Conservation (phyloP, 2,113 vertebrate genomes). For the Psittacula cyanocephala region DNA sequence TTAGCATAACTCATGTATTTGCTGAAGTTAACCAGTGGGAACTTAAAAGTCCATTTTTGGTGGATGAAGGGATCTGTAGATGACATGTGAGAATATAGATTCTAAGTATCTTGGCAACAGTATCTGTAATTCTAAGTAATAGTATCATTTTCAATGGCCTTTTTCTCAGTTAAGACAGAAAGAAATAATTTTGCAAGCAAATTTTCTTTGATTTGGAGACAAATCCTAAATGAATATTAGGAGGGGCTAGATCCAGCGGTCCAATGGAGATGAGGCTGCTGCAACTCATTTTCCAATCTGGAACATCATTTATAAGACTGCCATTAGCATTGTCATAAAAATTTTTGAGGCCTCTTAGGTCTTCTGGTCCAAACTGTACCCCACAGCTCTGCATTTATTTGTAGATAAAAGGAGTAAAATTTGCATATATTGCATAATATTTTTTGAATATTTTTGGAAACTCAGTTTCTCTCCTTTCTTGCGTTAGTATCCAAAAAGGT, state of each 20-base stretch:
- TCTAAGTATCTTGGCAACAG: neutral
- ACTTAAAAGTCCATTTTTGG: neutral
- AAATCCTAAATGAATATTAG: neutral
- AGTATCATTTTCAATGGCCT: neutral
- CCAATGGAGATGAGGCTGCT: neutral
- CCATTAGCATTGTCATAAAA: neutral
- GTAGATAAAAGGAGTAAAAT: neutral
- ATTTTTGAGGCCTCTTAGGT: neutral
- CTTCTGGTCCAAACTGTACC: neutral
- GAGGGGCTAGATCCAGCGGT: neutral
- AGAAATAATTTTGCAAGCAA: neutral
- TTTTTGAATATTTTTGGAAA: neutral
- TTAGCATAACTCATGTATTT: neutral
- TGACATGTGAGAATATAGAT: neutral
- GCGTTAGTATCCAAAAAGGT: neutral
- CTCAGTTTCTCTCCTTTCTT: neutral
- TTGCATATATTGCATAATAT: neutral
- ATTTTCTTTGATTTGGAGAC: neutral
- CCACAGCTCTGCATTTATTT: neutral
- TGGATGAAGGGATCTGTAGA: neutral
- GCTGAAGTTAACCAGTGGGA: neutral
- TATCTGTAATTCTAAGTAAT: neutral
- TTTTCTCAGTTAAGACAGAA: neutral
- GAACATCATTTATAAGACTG: neutral
- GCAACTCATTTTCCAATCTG: neutral